phyloP scores from a whole-genome alignment of 2,113 vertebrate species.

The Macrotis lagotis region DNA sequence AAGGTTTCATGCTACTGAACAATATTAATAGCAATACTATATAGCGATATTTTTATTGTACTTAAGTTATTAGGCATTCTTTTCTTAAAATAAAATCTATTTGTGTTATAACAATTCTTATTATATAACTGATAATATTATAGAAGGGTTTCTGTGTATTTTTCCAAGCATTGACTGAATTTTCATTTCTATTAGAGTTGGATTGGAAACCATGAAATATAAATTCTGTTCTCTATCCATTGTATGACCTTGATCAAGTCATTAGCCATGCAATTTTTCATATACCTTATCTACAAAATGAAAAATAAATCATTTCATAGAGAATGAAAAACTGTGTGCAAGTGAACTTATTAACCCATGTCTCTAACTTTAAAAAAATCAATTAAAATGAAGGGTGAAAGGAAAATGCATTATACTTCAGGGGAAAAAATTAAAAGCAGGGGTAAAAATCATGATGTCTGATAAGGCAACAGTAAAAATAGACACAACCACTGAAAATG shows the following conservation, averaged over 20 bases:
- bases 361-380: neutral
- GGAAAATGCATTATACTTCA: neutral
- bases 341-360: neutral
- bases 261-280: neutral
- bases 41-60: neutral
- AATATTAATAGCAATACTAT: neutral
- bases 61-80: neutral
- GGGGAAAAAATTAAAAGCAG: neutral
- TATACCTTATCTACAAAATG: neutral
- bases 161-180: neutral
- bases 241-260: neutral
- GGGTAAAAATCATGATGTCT: neutral
- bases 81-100: neutral
- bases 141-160: neutral
- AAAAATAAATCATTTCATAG: neutral
- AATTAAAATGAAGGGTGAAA: neutral
- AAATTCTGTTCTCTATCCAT: neutral
- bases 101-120: neutral
- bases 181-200: neutral
- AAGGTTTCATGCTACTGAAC: neutral
- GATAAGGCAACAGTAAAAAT: neutral
- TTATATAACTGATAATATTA: neutral
- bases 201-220: neutral
- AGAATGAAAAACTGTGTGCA: neutral
- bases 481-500: neutral